Percentiles rank a stretch among this genome's conserved stretches.
phyloP scores from a whole-genome alignment of 2,113 vertebrate species.

The Mandrillus leucophaeus region DNA sequence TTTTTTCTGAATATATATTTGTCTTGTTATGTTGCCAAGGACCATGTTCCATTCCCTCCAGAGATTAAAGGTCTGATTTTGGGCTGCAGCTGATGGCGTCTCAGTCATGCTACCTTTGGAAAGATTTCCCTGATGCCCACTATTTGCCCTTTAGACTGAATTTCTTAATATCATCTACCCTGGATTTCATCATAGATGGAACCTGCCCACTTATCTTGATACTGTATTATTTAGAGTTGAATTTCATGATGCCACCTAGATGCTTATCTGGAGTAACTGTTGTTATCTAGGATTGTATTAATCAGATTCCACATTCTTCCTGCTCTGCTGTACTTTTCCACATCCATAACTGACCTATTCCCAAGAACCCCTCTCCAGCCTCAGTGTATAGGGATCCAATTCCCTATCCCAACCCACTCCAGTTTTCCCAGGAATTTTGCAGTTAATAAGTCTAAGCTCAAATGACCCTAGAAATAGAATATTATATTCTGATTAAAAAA shows the following conservation, averaged over 20 bases:
- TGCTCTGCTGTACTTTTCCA: not conserved
- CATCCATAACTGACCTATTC: not conserved
- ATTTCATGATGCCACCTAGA: not conserved
- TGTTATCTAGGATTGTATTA: not conserved
- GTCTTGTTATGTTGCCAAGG: not conserved
- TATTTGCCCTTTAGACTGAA: not conserved
- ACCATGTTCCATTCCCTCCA: not conserved
- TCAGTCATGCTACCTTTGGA: not conserved
- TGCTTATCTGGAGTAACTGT: not conserved
- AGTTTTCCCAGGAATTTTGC: not conserved
- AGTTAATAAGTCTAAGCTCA: not conserved
- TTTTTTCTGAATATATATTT: not conserved
- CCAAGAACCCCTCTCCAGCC: not conserved
- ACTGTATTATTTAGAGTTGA: not conserved
- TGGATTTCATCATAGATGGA: not conserved
- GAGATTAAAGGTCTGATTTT: not conserved
- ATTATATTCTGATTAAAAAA: not conserved
- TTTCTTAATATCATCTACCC: not conserved
- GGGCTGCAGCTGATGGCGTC: not conserved
- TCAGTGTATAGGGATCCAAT: not conserved
- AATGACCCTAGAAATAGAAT: not conserved
- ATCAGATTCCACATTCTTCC: not conserved
- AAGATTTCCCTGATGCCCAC: not conserved
- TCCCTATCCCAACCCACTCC: not conserved
- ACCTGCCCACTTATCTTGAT: not conserved